A percentile compares a stretch with the other conserved stretches of the same genome.
These are phyloP conservation scores for Dendroctonus valens DNA, from an alignment of 1,140 invertebrate genomes.

Conservation along the genomic window DNA sequence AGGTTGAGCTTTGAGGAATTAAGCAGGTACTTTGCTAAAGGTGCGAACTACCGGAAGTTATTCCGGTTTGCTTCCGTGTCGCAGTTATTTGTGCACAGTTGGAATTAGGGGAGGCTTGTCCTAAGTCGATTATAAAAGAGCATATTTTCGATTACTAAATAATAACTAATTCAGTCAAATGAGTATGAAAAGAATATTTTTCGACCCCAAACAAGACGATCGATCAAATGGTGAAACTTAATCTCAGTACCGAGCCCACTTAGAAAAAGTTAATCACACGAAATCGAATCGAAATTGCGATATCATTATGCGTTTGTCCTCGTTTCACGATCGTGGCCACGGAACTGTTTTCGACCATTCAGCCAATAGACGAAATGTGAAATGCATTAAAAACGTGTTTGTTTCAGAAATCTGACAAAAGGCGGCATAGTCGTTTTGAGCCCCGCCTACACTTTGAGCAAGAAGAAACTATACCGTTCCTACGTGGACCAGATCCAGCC, in stretches of 20 bases:
- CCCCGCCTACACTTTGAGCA: constrained; percentile 77
- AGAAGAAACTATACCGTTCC: constrained; percentile 83
- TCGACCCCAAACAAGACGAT: constrained; percentile 3
- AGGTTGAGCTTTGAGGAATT: too few relatives aligned
- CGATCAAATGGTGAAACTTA: constrained; percentile 14
- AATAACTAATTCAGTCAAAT: too few relatives aligned
- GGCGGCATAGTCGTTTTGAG: constrained; percentile 81
- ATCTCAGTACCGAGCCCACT: constrained; percentile 5
- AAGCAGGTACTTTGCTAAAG: too few relatives aligned
- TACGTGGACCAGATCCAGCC: constrained; percentile 44
- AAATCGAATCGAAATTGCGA: constrained; percentile 1
- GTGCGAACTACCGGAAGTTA: too few relatives aligned
- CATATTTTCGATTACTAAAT: too few relatives aligned
- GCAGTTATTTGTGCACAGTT: too few relatives aligned
- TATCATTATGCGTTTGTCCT: neutral
- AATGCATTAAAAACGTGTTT: neutral
- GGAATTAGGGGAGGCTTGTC: too few relatives aligned
- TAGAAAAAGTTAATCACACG: constrained; percentile 10
- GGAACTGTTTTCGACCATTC: too few relatives aligned
- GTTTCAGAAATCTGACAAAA: constrained; percentile 73
- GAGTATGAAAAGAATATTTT: constrained; percentile 15
- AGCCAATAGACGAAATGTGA: too few relatives aligned
- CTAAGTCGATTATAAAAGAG: too few relatives aligned
- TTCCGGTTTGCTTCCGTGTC: too few relatives aligned
- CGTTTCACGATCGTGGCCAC: too few relatives aligned